Conservation (phyloP, 2,888 invertebrate genomes). For the Acrobasis consociella region DNA sequence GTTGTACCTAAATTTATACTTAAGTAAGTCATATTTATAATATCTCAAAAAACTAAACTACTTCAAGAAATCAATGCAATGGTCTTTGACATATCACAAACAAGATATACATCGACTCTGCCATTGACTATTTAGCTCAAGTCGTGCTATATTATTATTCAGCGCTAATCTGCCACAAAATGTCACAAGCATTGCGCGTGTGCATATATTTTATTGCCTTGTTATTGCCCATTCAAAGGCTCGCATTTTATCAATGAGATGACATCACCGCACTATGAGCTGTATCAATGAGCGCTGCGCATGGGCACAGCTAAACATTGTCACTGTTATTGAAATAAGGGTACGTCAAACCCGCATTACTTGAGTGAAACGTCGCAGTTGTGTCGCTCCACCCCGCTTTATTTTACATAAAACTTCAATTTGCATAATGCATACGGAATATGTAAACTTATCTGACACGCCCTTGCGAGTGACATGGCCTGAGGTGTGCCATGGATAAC, state of each 20-base stretch:
- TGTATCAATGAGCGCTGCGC: slow-evolving; percentile 14
- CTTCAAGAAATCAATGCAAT: background rate
- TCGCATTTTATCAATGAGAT: slow-evolving; percentile 24
- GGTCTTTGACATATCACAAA: background rate
- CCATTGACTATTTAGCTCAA: background rate
- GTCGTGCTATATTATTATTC: slow-evolving; percentile 18
- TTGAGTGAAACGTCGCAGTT: slow-evolving; percentile 28
- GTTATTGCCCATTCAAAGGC: slow-evolving; percentile 18
- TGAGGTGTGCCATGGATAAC: slow-evolving; percentile 78
- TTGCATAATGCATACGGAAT: slow-evolving; percentile 82
- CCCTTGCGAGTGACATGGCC: slow-evolving; percentile 75
- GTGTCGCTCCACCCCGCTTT: slow-evolving; percentile 39
- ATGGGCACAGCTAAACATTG: slow-evolving; percentile 15
- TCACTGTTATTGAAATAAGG: slow-evolving; percentile 11
- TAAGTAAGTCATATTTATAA: too few species aligned
- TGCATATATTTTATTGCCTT: slow-evolving; percentile 21
- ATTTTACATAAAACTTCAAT: slow-evolving; percentile 80
- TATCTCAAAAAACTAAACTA: background rate
- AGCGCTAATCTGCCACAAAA: slow-evolving; percentile 20
- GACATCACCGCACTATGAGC: slow-evolving; percentile 23
- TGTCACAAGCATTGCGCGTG: slow-evolving; percentile 15
- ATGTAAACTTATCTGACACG: slow-evolving; percentile 80
- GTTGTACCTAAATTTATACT: too few species aligned
- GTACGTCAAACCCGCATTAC: slow-evolving; percentile 13
- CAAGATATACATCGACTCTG: background rate